Evolutionary conservation across 2,797 vertebrate genomes (phyloP), one percentile per base, ranked within the genome.

Genomic region (Neosilurus mollespiculum): DNA sequence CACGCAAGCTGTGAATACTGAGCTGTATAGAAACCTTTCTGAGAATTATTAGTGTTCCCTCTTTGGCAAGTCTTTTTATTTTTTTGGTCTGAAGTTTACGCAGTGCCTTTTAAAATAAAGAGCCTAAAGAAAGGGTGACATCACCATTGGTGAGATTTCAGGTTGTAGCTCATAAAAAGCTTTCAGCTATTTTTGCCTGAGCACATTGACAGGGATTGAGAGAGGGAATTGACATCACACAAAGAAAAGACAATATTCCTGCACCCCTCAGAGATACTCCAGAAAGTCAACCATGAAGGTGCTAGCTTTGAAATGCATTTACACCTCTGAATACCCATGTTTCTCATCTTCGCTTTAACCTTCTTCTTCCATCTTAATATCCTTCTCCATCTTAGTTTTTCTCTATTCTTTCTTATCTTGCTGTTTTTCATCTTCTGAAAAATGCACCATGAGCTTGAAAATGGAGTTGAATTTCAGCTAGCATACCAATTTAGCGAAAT

Each of bases 241-340:
- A 49, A 77, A 61, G 22, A 43, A 76, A 76, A 76, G 34, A 76
- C 54, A 22, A 59, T 59, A 22, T n/a, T 14, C 6, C 11, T 59
- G 18, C 72, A 58, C 3, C 18, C 18, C 30, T 59, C n/a, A 59
- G 54, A 58, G 72, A 58, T 58, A 12, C 16, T 75, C 54, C 9
- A 76, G 24, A n/a, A 37, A 59, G 20, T 15, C 73, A 76, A 15
- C 73, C 54, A 37, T 5, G 2, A 58, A 76, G 20, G 56, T 30
- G 59, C 4, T 59, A 76, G 54, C 20, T 59, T 30, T 76, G 73
- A 76, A 76, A 61, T n/a, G 56, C 56, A 76, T 76, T 76, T 59
- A 61, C 56, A 76, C 73, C 56, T 61, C 56, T 37, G 56, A 61
- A 37, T 76, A 16, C 26, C 56, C 10, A 8, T 30, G 73, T 14